Conservation (phyloP, 1,140 invertebrate genomes). For the Ptiloglossa arizonensis region DNA sequence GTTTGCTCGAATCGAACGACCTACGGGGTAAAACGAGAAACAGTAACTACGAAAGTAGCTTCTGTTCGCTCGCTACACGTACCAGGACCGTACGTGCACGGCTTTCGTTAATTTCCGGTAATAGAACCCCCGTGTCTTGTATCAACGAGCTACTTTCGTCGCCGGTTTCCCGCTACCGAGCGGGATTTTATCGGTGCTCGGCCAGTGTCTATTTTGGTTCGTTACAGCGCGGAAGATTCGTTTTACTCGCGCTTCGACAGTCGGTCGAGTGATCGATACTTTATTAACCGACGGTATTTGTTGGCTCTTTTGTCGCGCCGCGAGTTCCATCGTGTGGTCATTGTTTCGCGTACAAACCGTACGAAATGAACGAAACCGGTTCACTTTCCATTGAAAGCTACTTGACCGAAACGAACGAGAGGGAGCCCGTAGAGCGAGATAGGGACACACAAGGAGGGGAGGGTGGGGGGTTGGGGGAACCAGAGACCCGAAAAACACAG, state of each 20-base stretch:
- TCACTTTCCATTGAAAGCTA: not conserved
- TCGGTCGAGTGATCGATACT: slow-evolving; percentile 30
- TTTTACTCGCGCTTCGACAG: not conserved
- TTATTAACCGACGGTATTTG: slow-evolving; percentile 14
- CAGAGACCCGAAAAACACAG: too few species aligned
- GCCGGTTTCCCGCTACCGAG: not conserved
- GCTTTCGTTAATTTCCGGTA: slow-evolving; percentile 61
- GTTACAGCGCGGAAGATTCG: slow-evolving; percentile 28
- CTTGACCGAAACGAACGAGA: not conserved
- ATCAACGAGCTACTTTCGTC: not conserved
- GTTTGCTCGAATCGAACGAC: slow-evolving; percentile 55
- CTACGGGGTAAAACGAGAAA: slow-evolving; percentile 32
- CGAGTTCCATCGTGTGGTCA: not conserved
- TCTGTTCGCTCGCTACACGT: slow-evolving; percentile 42
- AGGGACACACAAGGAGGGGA: too few species aligned
- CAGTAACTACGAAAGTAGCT: slow-evolving; percentile 37
- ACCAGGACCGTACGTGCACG: slow-evolving; percentile 3
- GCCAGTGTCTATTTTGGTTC: slow-evolving; percentile 9
- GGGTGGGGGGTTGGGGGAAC: too few species aligned
- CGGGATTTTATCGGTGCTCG: slow-evolving; percentile 15
- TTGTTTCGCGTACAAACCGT: not conserved
- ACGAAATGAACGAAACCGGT: slow-evolving; percentile 1
- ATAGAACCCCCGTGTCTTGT: slow-evolving; percentile 50
- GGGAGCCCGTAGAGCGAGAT: too few species aligned
- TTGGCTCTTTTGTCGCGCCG: not conserved